Evolutionary conservation across 64 coral and sea anemone species (phyloP), one percentile per base, ranked within the genome.

Genomic region (Trachythela sp.): DNA sequence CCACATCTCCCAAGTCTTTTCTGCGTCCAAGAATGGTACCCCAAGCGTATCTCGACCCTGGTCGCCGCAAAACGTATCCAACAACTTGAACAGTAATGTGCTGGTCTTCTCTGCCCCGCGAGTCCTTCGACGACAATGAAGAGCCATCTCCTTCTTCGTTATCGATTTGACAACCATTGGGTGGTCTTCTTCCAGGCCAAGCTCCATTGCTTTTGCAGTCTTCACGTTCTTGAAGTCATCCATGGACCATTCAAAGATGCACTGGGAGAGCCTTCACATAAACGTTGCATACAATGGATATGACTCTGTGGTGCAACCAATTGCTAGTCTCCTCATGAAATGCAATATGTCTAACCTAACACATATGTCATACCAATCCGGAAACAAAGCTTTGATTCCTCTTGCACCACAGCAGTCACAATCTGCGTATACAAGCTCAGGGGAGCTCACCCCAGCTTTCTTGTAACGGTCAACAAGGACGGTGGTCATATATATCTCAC

Each of bases 161-260:
- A 51, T n/a, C 20, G 84, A 87, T 13, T 33, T 13, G 36, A 20
- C 41, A 37, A 24, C 40, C 29, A 24, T 36, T 15, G 14, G 32
- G 37, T 36, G 59, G n/a, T 68, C 50, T 37, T 58, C 39, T 13
- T 42, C 35, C 45, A 26, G 20, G 22, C 40, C 42, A 6, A 85
- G 41, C 51, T 91, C 89, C 45, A 20, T 14, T 9, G 27, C 37
- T 26, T 86, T 86, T 10, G 36, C 88, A 2, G 51, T 11, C 27
- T 84, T 40, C 26, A 86, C 41, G 3, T 9, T 24, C 18, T 70
- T 51, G 24, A 94, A 38, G 49, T 87, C 88, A 27, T 85, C 39
- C 9, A 17, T 48, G 24, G 50, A 54, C 92, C 92, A 94, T 48
- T 94, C 37, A n/a, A 94, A 91, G 37, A 94, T 94, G 75, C 85